Evolutionary conservation across 2,888 invertebrate species (phyloP).

Genomic region (Hemithea aestivaria): DNA sequence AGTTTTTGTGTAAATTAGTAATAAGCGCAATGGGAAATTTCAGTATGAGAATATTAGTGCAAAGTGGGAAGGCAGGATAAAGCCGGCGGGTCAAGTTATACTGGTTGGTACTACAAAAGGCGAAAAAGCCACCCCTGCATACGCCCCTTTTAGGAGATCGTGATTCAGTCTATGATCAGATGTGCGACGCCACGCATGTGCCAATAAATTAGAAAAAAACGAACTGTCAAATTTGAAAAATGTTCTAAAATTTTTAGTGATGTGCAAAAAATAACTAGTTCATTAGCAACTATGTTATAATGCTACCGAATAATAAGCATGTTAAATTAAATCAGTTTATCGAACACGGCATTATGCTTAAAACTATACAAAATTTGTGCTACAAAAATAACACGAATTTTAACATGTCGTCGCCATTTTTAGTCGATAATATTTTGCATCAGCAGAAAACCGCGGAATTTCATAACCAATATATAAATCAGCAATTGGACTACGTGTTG

Average conservation of each 20-base stretch:
- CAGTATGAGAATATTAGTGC: too few relatives aligned
- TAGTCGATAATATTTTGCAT: constrained; percentile 81
- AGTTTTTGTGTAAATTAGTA: too few relatives aligned
- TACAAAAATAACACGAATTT: constrained; percentile 62
- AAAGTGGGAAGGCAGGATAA: too few relatives aligned
- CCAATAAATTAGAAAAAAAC: too few relatives aligned
- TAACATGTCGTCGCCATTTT: constrained; percentile 80
- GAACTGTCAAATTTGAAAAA: too few relatives aligned
- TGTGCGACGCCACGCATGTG: constrained; percentile 34
- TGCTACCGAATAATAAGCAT: constrained; percentile 73
- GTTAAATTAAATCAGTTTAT: constrained; percentile 66
- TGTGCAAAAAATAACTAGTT: constrained; percentile 8
- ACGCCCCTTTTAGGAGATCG: constrained; percentile 69
- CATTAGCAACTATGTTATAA: constrained; percentile 38
- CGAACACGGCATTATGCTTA: constrained; percentile 72
- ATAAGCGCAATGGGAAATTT: too few relatives aligned
- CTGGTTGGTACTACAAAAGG: constrained; percentile 57
- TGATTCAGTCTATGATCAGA: constrained; percentile 51
- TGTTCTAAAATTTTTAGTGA: constrained; percentile 7
- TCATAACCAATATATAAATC: constrained; percentile 77
- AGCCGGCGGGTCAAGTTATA: constrained; percentile 40
- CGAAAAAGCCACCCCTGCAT: constrained; percentile 64
- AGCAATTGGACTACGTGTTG: constrained; percentile 67
- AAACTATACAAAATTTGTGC: constrained; percentile 67
- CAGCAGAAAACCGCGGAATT: constrained; percentile 71